phyloP scores from a whole-genome alignment of 2,113 vertebrate species.

The Galeopterus variegatus region DNA sequence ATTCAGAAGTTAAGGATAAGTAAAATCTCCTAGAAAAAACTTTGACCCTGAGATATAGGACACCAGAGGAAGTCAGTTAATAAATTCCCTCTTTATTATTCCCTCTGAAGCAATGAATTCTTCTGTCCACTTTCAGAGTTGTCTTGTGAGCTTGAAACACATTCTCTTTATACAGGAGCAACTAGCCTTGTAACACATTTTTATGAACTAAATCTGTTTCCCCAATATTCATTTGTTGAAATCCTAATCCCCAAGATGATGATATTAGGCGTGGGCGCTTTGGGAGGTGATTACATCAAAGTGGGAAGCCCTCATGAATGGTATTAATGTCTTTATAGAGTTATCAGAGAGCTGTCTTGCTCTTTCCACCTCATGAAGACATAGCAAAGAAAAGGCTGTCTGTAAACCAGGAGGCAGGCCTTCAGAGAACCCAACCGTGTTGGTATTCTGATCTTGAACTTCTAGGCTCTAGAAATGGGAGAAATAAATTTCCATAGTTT shows the following conservation, averaged over 20 bases:
- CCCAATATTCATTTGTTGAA: background rate
- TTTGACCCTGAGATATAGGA: background rate
- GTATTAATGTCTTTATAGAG: background rate
- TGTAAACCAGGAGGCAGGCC: background rate
- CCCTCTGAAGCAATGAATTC: background rate
- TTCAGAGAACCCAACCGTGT: background rate
- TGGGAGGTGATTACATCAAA: background rate
- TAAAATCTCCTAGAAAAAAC: background rate
- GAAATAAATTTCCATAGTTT: too few species aligned
- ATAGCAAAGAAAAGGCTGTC: background rate
- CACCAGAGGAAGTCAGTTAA: background rate
- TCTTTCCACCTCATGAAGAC: background rate
- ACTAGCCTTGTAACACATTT: background rate
- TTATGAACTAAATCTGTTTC: too few species aligned
- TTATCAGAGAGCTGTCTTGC: background rate
- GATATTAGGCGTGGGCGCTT: too few species aligned
- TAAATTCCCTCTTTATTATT: background rate
- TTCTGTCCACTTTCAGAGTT: background rate
- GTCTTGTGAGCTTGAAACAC: background rate
- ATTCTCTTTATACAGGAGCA: background rate
- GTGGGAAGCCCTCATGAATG: too few species aligned
- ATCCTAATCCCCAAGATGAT: too few species aligned
- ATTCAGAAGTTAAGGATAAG: background rate
- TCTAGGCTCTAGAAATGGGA: background rate
- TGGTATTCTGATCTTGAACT: too few species aligned